phyloP scores from a whole-genome alignment of 2,797 vertebrate genomes.

The Peromyscus nudipes region DNA sequence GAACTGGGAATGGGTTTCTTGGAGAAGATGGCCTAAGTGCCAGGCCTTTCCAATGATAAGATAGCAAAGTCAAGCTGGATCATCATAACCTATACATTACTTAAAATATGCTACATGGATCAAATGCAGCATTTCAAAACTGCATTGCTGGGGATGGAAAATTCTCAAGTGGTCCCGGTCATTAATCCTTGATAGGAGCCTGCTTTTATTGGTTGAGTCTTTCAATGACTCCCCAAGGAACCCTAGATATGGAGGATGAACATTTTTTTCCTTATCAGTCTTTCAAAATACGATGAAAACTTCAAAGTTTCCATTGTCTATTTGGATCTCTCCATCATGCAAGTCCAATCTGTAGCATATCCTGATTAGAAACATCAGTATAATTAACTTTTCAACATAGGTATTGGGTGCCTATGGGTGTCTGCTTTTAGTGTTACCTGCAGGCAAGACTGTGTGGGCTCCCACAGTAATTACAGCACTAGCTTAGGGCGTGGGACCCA shows the following conservation, averaged over 20 bases:
- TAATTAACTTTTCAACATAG: conserved; percentile 45
- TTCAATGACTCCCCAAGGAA: not conserved
- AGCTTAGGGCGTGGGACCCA: not conserved
- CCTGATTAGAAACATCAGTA: conserved; percentile 34
- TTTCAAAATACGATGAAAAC: not conserved
- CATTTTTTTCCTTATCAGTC: not conserved
- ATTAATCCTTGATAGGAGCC: not conserved
- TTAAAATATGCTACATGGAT: not conserved
- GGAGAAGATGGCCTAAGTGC: not conserved
- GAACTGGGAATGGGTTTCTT: not conserved
- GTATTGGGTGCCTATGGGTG: not conserved
- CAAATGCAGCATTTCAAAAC: conserved; percentile 45
- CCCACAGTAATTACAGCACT: not conserved
- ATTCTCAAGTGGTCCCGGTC: not conserved
- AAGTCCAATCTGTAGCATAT: not conserved
- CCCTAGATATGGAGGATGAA: not conserved
- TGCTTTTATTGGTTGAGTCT: not conserved
- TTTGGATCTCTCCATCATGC: not conserved
- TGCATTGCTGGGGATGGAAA: not conserved
- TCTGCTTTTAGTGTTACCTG: not conserved
- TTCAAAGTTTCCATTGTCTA: not conserved
- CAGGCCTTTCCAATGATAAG: not conserved
- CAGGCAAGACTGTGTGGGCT: not conserved
- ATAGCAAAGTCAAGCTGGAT: not conserved
- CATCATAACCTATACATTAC: not conserved